Evolutionary conservation across 2,113 vertebrate species (phyloP).

Genomic region (Tringa solitaria): DNA sequence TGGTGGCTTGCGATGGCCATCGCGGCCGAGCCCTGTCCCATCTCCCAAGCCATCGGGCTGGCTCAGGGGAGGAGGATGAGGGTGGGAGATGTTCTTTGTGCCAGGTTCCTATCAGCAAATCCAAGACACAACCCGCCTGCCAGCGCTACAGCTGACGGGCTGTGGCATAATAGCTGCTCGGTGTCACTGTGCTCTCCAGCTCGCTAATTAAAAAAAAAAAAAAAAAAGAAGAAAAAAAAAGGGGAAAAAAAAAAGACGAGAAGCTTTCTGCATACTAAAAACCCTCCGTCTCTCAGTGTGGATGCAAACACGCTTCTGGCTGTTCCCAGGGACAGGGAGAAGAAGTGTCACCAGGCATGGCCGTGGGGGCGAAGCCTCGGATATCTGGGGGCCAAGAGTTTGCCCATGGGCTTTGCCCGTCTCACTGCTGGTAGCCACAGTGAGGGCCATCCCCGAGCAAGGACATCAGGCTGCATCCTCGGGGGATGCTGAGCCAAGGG

Average conservation of each 20-base stretch:
- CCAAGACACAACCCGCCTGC: neutral
- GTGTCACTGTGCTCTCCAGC: neutral
- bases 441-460: rapidly evolving
- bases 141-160: neutral
- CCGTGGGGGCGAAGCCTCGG: rapidly evolving
- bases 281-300: rapidly evolving
- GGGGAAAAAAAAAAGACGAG: neutral
- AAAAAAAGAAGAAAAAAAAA: neutral
- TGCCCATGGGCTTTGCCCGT: rapidly evolving
- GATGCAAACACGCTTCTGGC: rapidly evolving
- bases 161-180: neutral
- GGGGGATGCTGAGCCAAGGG: neutral
- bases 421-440: neutral
- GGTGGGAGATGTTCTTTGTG: neutral
- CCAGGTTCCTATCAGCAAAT: neutral
- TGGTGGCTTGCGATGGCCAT: neutral
- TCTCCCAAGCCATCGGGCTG: neutral
- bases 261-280: neutral
- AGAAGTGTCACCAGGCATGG: neutral
- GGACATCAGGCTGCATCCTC: rapidly evolving
- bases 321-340: neutral
- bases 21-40: neutral
- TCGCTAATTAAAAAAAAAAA: neutral
- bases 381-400: rapidly evolving
- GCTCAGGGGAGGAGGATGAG: neutral